Conservation (phyloP, 1,140 invertebrate genomes). For the Ctenoplectra terminalis region DNA sequence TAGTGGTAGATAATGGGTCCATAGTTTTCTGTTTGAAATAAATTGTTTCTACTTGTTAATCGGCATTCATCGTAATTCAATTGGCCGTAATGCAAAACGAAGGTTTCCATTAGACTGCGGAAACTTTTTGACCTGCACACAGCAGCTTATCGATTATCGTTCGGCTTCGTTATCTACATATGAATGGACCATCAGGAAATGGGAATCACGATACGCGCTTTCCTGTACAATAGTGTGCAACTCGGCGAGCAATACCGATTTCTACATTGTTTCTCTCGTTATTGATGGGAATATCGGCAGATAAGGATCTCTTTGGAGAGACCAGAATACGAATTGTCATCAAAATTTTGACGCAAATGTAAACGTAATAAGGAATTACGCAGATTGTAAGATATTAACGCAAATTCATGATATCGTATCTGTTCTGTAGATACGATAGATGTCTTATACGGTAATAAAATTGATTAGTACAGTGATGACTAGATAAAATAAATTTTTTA, state of each 20-base stretch:
- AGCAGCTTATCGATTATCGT: constrained; percentile 17
- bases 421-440: too few relatives aligned
- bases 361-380: too few relatives aligned
- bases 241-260: background rate
- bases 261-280: background rate
- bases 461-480: too few relatives aligned
- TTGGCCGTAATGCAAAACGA: background rate
- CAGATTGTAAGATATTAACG: too few relatives aligned
- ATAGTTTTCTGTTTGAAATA: background rate
- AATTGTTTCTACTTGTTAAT: background rate
- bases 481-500: too few relatives aligned
- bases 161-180: constrained; percentile 11
- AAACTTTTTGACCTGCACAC: background rate
- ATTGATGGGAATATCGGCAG: background rate
- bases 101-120: background rate
- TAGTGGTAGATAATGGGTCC: background rate
- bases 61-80: background rate
- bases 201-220: background rate
- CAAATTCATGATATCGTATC: too few relatives aligned
- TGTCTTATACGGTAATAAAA: too few relatives aligned
- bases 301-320: background rate
- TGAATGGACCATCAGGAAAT: constrained; percentile 15
- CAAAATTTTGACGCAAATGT: background rate
- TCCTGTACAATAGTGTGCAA: constrained; percentile 6
- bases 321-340: background rate